A percentile compares a stretch with the other conserved stretches of the same genome.
Evolutionary conservation across 2,113 vertebrate species (phyloP).

Genomic region (Stigmatopora argus): DNA sequence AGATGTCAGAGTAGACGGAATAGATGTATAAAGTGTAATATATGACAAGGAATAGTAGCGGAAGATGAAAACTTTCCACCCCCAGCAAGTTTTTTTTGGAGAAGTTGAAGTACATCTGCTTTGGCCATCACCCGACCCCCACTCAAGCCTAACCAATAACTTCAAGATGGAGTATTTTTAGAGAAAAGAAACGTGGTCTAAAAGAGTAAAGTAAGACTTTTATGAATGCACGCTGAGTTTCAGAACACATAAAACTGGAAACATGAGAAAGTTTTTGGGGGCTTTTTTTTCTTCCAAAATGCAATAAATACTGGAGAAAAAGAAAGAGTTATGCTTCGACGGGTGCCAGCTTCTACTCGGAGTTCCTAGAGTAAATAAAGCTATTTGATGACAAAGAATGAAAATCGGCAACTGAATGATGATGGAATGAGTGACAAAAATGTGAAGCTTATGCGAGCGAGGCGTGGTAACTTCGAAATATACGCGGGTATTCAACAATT

Average conservation of each 20-base stretch:
- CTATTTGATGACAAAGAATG: slow-evolving; percentile 46
- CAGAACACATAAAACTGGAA: slow-evolving; percentile 35
- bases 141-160: background rate
- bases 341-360: slow-evolving; percentile 56
- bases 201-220: slow-evolving; percentile 16
- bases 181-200: background rate
- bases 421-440: background rate
- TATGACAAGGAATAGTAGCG: slow-evolving; percentile 3
- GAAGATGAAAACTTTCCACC: slow-evolving; percentile 7
- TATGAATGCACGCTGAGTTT: slow-evolving; percentile 47
- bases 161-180: slow-evolving; percentile 17
- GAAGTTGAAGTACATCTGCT: slow-evolving; percentile 56
- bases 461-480: background rate
- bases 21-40: slow-evolving; percentile 7
- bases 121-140: slow-evolving; percentile 44
- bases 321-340: slow-evolving; percentile 25
- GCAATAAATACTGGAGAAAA: slow-evolving; percentile 38
- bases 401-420: slow-evolving; percentile 24
- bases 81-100: slow-evolving; percentile 41
- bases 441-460: background rate
- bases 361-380: slow-evolving; percentile 56
- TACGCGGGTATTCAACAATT: background rate
- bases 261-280: slow-evolving; percentile 26
- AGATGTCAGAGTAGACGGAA: no score
- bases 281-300: slow-evolving; percentile 25